Conservation (phyloP, 2,113 vertebrate genomes). For the Odobenus rosmarus region DNA sequence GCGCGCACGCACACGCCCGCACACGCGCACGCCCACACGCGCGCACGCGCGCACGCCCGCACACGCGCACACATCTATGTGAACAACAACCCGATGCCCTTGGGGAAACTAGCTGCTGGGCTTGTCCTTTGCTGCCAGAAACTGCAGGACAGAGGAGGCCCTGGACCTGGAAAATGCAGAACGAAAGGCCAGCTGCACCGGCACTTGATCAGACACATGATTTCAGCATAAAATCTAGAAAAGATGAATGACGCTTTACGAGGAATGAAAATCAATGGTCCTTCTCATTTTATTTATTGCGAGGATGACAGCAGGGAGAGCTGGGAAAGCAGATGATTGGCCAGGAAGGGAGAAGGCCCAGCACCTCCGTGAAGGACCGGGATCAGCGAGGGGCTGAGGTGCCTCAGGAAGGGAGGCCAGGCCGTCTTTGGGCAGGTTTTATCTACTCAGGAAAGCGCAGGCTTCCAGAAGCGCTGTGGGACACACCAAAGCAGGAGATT, state of each 20-base stretch:
- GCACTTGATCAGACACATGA: background rate
- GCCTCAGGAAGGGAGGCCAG: no score
- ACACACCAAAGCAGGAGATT: background rate
- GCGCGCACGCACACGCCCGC: no score
- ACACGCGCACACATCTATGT: background rate
- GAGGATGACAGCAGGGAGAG: background rate
- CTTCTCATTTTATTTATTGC: conserved; percentile 60
- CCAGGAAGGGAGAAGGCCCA: no score
- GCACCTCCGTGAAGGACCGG: accelerated
- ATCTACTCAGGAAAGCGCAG: conserved; percentile 58
- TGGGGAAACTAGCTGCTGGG: background rate
- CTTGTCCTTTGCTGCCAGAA: background rate
- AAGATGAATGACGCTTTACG: background rate
- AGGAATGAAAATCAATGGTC: background rate
- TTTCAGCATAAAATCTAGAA: background rate
- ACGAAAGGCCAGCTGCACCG: background rate
- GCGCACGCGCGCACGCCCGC: background rate
- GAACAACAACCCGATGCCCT: background rate
- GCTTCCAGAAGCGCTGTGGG: conserved; percentile 65
- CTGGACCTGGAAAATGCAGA: background rate
- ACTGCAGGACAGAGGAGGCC: background rate
- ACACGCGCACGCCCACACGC: no score
- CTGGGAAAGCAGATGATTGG: background rate
- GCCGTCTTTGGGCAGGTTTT: background rate
- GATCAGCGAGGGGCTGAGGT: background rate